A percentile compares a stretch with the other conserved stretches of the same genome.
Evolutionary conservation across 2,797 vertebrate genomes (phyloP).

Genomic region (Gallinago nigripennis): DNA sequence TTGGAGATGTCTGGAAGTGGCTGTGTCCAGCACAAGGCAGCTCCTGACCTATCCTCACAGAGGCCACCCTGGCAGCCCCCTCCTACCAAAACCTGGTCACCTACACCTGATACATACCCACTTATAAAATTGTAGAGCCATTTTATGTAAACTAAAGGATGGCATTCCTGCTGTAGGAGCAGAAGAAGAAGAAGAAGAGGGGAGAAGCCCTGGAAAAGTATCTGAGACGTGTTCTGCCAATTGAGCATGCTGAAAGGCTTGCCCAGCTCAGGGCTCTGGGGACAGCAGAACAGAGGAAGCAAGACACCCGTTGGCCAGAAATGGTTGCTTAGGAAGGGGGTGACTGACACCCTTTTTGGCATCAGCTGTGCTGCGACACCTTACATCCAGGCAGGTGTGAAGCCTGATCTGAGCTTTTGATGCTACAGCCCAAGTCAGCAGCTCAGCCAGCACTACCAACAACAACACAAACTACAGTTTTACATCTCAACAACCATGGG

Average conservation of each 20-base stretch:
- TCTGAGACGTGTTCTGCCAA: not conserved
- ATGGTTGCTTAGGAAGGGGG: not conserved
- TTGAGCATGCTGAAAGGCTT: not conserved
- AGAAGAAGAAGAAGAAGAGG: not conserved
- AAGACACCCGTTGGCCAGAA: not conserved
- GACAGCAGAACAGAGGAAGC: not conserved
- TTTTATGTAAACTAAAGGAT: not conserved
- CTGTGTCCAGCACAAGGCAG: fast-evolving
- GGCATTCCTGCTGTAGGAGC: not conserved
- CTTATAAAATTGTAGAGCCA: not conserved
- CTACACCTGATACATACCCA: not conserved
- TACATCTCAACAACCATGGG: not conserved
- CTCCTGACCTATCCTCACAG: not conserved
- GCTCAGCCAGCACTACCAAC: not conserved
- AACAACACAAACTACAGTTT: not conserved
- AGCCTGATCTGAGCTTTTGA: not conserved
- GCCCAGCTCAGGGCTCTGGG: fast-evolving
- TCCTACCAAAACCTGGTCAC: not conserved
- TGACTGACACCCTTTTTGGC: not conserved
- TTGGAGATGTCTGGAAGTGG: not conserved
- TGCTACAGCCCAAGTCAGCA: not conserved
- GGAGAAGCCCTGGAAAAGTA: not conserved
- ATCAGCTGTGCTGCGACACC: not conserved
- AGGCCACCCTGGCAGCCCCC: not conserved
- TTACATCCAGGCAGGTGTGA: fast-evolving